A percentile compares a stretch with the other conserved stretches of the same genome.
phyloP scores from a whole-genome alignment of 2,888 invertebrate genomes.

The Drosophila kanekoi region DNA sequence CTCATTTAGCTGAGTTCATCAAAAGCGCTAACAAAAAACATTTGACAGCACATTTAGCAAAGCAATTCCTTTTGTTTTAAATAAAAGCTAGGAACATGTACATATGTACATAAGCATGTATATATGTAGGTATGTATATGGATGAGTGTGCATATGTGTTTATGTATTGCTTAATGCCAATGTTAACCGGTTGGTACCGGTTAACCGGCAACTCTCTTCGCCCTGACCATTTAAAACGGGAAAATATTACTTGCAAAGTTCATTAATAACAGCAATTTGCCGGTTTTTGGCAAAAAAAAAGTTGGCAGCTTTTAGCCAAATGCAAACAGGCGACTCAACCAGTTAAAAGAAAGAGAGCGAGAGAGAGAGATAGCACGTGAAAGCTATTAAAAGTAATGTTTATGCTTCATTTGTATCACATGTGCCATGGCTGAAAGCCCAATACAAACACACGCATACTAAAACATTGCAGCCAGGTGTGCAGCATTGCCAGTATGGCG shows the following conservation, averaged over 20 bases:
- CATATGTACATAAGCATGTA: background rate
- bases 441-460: slow-evolving; percentile 8
- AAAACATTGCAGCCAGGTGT: slow-evolving; percentile 24
- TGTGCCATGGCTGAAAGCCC: slow-evolving; percentile 32
- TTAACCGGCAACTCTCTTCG: slow-evolving; percentile 28
- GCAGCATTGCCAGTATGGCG: slow-evolving; percentile 18
- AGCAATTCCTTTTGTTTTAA: slow-evolving; percentile 15
- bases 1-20: slow-evolving; percentile 33
- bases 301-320: slow-evolving; percentile 1
- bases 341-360: slow-evolving; percentile 17
- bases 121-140: background rate
- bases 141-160: background rate
- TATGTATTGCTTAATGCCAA: background rate
- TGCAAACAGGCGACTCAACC: slow-evolving; percentile 14
- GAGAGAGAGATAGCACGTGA: slow-evolving; percentile 7
- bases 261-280: slow-evolving; percentile 25
- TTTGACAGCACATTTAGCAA: slow-evolving; percentile 15
- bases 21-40: slow-evolving; percentile 16
- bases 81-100: background rate
- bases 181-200: slow-evolving; percentile 37
- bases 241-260: slow-evolving; percentile 4
- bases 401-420: slow-evolving; percentile 49
- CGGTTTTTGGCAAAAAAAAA: slow-evolving; percentile 21
- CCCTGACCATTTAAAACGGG: background rate
- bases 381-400: slow-evolving; percentile 51